These are phyloP conservation scores for Myotis planiceps DNA, from an alignment of 2,797 vertebrate genomes.

Conservation along the genomic window DNA sequence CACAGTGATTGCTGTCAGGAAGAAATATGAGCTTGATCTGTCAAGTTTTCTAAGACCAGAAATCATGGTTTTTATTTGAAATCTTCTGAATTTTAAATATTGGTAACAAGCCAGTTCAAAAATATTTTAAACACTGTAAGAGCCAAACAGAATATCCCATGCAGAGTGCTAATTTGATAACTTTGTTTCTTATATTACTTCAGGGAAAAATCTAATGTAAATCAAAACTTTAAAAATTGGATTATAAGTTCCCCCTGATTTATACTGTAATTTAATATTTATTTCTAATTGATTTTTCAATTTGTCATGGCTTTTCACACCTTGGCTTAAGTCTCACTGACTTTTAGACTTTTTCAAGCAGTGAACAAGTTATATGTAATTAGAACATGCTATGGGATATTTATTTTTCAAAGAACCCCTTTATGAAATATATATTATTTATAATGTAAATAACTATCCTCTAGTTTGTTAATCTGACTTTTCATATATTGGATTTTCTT, in stretches of 20 bases:
- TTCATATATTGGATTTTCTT: conserved; percentile 24
- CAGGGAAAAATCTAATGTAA: conserved; percentile 4
- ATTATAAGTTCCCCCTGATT: not conserved
- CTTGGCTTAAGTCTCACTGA: not conserved
- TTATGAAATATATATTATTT: conserved; percentile 13
- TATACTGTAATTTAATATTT: not conserved
- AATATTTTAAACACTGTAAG: not conserved
- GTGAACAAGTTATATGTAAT: not conserved
- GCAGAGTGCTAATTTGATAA: not conserved
- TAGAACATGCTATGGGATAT: not conserved
- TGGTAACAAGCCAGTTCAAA: conserved; percentile 20
- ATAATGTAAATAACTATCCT: not conserved
- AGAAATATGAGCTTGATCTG: not conserved
- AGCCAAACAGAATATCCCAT: not conserved
- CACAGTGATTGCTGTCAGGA: not conserved
- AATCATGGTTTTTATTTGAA: conserved; percentile 46
- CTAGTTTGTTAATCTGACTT: conserved; percentile 28
- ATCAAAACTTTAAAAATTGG: conserved; percentile 23
- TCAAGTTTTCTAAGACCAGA: not conserved
- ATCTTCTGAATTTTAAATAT: conserved; percentile 19
- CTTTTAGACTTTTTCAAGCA: conserved; percentile 25
- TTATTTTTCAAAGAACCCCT: conserved; percentile 2
- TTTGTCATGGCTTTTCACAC: conserved; percentile 7
- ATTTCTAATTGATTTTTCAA: conserved; percentile 30
- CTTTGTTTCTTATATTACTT: not conserved